Evolutionary conservation across 2,888 invertebrate genomes (phyloP).

Genomic region (Sesia apiformis): DNA sequence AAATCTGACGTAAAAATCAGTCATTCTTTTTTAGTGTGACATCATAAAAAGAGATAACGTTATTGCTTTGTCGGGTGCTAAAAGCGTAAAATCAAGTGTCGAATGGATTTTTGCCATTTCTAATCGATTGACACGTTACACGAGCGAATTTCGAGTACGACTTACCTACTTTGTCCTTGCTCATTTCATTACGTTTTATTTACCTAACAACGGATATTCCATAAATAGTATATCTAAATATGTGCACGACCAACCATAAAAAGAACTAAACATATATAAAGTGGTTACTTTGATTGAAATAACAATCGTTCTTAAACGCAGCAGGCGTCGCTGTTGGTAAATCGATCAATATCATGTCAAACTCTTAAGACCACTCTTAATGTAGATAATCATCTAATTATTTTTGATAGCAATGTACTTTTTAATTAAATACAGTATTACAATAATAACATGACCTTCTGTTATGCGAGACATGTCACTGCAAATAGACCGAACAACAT

Average conservation of each 20-base stretch:
- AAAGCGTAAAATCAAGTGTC: not conserved
- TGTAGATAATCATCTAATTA: slow-evolving; percentile 29
- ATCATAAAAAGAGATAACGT: not conserved
- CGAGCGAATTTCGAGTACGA: no score
- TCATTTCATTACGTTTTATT: no score
- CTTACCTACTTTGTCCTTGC: no score
- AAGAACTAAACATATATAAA: not conserved
- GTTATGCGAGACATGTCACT: not conserved
- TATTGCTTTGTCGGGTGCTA: not conserved
- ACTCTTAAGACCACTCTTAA: slow-evolving; percentile 33
- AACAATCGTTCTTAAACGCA: not conserved
- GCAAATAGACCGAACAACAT: no score
- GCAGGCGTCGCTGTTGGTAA: slow-evolving; percentile 4
- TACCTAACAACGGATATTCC: no score
- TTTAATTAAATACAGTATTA: not conserved
- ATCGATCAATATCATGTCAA: slow-evolving; percentile 34
- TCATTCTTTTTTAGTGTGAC: not conserved
- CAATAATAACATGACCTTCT: not conserved
- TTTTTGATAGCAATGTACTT: slow-evolving; percentile 8
- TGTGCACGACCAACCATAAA: not conserved
- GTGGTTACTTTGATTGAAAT: not conserved
- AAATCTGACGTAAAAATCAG: not conserved
- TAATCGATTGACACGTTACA: no score
- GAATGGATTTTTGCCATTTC: not conserved
- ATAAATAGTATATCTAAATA: no score